Evolutionary conservation across 2,113 vertebrate genomes (phyloP).

Genomic region (Neolamprologus fasciatus): DNA sequence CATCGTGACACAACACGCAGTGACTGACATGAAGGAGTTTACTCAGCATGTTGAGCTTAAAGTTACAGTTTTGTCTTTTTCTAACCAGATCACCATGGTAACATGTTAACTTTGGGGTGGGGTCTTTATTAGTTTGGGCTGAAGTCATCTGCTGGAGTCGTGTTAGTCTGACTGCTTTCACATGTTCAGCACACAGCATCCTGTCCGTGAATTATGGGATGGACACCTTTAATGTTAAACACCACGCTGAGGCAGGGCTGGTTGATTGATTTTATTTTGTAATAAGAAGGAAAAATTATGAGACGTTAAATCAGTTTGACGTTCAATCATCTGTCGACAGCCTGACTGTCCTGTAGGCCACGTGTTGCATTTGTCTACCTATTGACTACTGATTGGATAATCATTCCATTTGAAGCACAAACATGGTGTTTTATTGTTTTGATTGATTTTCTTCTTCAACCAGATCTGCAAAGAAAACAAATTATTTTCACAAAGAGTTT

Average conservation of each 20-base stretch:
- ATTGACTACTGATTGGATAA: neutral
- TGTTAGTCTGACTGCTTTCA: neutral
- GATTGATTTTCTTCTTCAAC: neutral
- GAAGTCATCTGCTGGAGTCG: accelerated
- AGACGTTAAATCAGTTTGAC: neutral
- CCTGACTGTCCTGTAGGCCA: neutral
- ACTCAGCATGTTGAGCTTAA: neutral
- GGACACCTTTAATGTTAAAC: neutral
- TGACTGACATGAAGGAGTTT: neutral
- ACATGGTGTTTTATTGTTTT: neutral
- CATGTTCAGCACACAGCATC: neutral
- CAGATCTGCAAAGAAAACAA: neutral
- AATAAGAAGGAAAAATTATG: neutral
- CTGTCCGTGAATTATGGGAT: neutral
- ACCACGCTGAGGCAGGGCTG: neutral
- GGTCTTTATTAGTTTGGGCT: neutral
- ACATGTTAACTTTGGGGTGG: accelerated
- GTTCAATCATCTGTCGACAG: neutral
- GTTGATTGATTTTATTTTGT: neutral
- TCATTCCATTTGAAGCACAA: neutral
- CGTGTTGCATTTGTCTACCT: neutral
- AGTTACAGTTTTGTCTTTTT: neutral
- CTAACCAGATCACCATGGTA: neutral
- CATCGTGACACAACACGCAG: accelerated
- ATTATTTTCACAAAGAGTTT: neutral